These are phyloP conservation scores for Spinus olivaceus DNA, from an alignment of 2,797 vertebrate species.

Conservation along the genomic window DNA sequence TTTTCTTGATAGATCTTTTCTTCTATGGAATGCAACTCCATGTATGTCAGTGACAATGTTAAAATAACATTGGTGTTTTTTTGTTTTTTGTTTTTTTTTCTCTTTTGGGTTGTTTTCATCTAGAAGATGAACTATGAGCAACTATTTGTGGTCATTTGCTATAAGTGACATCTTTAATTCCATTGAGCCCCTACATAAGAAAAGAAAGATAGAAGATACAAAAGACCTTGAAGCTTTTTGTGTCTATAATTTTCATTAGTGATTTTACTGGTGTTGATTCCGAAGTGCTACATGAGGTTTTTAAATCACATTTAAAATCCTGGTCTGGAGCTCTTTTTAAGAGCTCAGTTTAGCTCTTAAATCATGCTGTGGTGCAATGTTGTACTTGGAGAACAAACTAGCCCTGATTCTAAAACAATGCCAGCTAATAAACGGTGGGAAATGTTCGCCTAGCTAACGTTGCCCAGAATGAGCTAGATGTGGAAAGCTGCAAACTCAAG, in stretches of 20 bases:
- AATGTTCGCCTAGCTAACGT: background rate
- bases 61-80: background rate
- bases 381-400: conserved; percentile 11
- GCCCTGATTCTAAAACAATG: conserved; percentile 37
- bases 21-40: background rate
- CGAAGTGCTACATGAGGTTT: background rate
- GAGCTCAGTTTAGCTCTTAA: background rate
- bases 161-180: background rate
- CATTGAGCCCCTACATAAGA: background rate
- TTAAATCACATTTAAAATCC: background rate
- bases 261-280: background rate
- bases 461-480: background rate
- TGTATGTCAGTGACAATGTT: background rate
- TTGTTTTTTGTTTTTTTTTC: background rate
- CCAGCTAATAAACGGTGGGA: conserved; percentile 6
- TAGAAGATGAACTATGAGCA: background rate
- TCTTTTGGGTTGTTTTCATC: background rate
- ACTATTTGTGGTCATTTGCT: background rate
- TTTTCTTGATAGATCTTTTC: background rate
- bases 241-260: background rate
- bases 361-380: background rate
- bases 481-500: background rate
- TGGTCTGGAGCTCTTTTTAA: background rate
- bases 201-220: background rate
- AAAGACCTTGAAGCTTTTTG: background rate